Evolutionary conservation across 2,797 vertebrate species (phyloP).

Genomic region (Hybognathus amarus): DNA sequence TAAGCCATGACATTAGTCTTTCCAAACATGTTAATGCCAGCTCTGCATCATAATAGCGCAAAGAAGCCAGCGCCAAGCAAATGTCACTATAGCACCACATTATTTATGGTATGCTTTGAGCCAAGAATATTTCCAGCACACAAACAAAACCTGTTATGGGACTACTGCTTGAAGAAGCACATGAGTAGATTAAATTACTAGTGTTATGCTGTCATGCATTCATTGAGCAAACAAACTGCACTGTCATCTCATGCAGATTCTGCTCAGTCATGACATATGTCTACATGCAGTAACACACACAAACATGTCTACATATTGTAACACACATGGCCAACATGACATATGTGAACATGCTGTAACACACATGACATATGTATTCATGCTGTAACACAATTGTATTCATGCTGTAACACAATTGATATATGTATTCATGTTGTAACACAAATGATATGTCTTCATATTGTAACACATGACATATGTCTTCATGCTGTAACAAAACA

Average conservation of each 20-base stretch:
- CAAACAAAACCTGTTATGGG: neutral
- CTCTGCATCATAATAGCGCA: too few species aligned
- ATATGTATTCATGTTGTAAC: too few species aligned
- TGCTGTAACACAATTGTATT: too few species aligned
- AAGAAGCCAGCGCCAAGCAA: neutral
- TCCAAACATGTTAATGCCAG: neutral
- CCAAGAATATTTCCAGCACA: neutral
- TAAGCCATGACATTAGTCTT: neutral
- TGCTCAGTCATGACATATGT: neutral
- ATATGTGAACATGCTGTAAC: too few species aligned
- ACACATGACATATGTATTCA: too few species aligned
- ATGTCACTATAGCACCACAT: neutral
- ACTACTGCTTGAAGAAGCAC: neutral
- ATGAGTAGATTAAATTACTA: neutral
- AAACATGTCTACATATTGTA: neutral
- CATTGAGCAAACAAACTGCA: neutral
- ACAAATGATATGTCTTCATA: too few species aligned
- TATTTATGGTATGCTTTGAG: slow-evolving; percentile 15
- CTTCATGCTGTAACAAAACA: too few species aligned
- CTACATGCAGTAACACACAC: neutral
- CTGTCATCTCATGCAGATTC: neutral
- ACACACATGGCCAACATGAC: too few species aligned
- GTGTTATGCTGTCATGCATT: neutral
- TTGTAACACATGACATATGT: too few species aligned
- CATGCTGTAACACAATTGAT: too few species aligned